A percentile compares a stretch with the other conserved stretches of the same genome.
These are phyloP conservation scores for Xestia xanthographa DNA, from an alignment of 2,888 invertebrate species.

Conservation along the genomic window DNA sequence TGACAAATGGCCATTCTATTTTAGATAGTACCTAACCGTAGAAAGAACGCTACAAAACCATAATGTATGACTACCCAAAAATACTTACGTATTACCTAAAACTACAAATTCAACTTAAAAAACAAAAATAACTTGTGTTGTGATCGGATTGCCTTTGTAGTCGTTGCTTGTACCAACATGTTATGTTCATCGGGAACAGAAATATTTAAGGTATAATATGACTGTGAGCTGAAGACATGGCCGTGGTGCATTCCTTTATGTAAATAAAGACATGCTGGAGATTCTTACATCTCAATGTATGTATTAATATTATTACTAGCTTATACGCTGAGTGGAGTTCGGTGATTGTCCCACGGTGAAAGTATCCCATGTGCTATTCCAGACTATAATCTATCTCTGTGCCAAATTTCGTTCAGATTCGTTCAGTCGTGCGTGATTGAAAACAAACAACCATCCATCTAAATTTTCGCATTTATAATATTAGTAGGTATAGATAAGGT, in stretches of 20 bases:
- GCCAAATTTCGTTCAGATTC: too few relatives aligned
- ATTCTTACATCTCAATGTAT: constrained; percentile 4
- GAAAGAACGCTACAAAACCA: not conserved
- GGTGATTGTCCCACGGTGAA: too few relatives aligned
- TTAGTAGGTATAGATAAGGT: too few relatives aligned
- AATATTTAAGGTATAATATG: constrained; percentile 43
- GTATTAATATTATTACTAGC: not conserved
- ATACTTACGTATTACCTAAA: not conserved
- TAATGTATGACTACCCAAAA: not conserved
- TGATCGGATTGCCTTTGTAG: not conserved
- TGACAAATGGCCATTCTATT: not conserved
- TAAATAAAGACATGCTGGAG: constrained; percentile 43
- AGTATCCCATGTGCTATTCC: too few relatives aligned
- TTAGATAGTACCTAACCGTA: not conserved
- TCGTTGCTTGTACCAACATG: not conserved
- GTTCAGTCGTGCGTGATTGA: too few relatives aligned
- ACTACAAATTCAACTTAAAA: not conserved
- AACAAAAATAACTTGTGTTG: not conserved
- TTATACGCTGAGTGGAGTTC: too few relatives aligned
- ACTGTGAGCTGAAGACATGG: constrained; percentile 26
- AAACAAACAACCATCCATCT: too few relatives aligned
- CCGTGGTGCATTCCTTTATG: constrained; percentile 42
- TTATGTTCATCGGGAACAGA: constrained; percentile 22
- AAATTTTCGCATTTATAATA: too few relatives aligned
- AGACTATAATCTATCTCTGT: too few relatives aligned